Conservation (phyloP, 2,797 vertebrate species). For the Alcedo atthis region DNA sequence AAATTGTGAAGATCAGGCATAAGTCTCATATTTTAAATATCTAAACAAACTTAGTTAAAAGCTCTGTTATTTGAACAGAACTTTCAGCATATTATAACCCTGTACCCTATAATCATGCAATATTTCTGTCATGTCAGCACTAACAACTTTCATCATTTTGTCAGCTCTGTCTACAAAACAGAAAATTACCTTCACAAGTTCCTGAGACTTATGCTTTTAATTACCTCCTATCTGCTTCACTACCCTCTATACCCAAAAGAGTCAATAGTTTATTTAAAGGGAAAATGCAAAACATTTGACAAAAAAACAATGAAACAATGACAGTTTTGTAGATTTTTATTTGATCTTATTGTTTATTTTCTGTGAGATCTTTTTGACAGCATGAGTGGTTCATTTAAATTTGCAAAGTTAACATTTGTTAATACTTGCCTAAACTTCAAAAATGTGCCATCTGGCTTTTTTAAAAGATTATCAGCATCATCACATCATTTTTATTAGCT, state of each 20-base stretch:
- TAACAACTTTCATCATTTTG: conserved; percentile 81
- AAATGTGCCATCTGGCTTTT: conserved; percentile 4
- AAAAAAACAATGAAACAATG: conserved; percentile 29
- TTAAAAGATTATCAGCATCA: neutral
- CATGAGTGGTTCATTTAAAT: conserved; percentile 34
- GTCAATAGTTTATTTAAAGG: conserved; percentile 79
- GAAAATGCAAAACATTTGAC: conserved; percentile 73
- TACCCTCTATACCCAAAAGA: conserved; percentile 70
- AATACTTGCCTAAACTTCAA: conserved; percentile 28
- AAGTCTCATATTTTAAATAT: conserved; percentile 32
- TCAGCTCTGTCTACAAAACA: conserved; percentile 79
- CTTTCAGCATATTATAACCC: conserved; percentile 53
- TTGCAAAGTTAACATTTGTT: conserved; percentile 26
- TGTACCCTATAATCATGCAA: conserved; percentile 53
- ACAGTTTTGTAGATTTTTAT: conserved; percentile 68
- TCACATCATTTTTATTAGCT: conserved; percentile 11
- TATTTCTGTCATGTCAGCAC: conserved; percentile 79
- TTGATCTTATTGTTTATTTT: conserved; percentile 65
- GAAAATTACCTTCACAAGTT: conserved; percentile 77
- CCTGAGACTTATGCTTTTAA: conserved; percentile 84
- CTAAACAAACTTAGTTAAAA: conserved; percentile 54
- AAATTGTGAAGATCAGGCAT: neutral
- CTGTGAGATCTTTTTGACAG: conserved; percentile 27
- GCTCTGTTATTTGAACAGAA: conserved; percentile 54
- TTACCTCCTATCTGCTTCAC: conserved; percentile 77